Percentiles rank a stretch among this genome's conserved stretches.
Conservation (phyloP, 1,140 invertebrate species). For the Aphidius gifuensis region DNA sequence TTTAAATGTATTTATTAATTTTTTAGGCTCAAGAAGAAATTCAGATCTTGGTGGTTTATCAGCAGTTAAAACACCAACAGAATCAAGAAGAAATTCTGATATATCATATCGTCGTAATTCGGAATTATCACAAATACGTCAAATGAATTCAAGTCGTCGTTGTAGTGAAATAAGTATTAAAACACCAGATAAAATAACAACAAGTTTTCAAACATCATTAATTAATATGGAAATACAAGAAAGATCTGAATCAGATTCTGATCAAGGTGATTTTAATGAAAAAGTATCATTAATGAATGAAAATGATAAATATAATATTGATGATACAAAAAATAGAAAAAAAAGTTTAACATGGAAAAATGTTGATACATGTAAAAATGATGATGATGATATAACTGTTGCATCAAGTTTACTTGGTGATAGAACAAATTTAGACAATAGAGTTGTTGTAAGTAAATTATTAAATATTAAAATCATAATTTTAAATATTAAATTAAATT, state of each 20-base stretch:
- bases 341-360: constrained; percentile 49
- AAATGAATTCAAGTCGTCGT: constrained; percentile 42
- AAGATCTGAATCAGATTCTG: constrained; percentile 47
- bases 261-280: constrained; percentile 47
- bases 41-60: constrained; percentile 42
- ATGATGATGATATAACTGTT: constrained; percentile 45
- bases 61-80: constrained; percentile 23
- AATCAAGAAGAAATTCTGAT: constrained; percentile 44
- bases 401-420: constrained; percentile 50
- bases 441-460: constrained; percentile 29
- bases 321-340: constrained; percentile 39
- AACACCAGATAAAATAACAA: constrained; percentile 44
- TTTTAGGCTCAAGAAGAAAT: constrained; percentile 40
- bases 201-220: constrained; percentile 36
- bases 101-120: constrained; percentile 41
- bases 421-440: constrained; percentile 28
- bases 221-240: constrained; percentile 39
- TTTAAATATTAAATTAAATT: constrained; percentile 8
- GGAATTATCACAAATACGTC: constrained; percentile 39
- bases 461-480: no score
- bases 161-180: constrained; percentile 45
- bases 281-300: constrained; percentile 41
- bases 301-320: constrained; percentile 36
- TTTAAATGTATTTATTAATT: background rate
- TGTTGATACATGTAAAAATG: constrained; percentile 39